Base-by-base conservation (phyloP, 2,113 vertebrate species). In the Beaufortia kweichowensis region DNA sequence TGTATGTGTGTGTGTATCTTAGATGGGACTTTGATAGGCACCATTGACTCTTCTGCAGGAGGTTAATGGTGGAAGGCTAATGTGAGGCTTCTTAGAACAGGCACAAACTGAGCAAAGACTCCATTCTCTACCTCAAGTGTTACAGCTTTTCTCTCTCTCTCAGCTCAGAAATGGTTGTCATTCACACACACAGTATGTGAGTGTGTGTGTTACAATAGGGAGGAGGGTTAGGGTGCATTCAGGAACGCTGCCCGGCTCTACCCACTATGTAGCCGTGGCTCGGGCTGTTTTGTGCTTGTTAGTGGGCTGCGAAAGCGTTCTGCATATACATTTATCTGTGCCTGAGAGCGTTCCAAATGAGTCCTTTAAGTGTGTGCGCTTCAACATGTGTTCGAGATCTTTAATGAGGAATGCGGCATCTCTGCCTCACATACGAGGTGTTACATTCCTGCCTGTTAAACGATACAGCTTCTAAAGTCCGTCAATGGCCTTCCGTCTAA, bases 11-110 rank as follows among this genome's bases (percentile, higher is more conserved):
- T 64, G 48, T 71, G 59, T 76, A 53, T 75, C 10, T 79, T 19
- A 56, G 80, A 28, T 75, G 29, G n/a, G 43, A 56, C 19, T 84
- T 76, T 81, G 76, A 55, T 70, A 23, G 12, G 50, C 76, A 79
- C 64, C 31, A 56, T 68, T 77, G 46, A 29, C 14, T 61, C 24
- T 69, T 56, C 75, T 43, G 46, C 31, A 14, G 74, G 78, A 66
- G 67, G 78, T 55, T 80, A 69, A 70, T 75, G 64, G 39, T n/a
- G 21, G 57, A 72, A 50, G 31, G 29, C 43, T 60, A n/a, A 71
- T 59, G 33, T 57, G 53, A 39, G 14, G 31, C 69, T 39, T 31
- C 29, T 74, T 62, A 11, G 43, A 31, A 28, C 15, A 59, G 33
- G 35, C 48, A 59, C 31, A 72, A 59, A 59, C 23, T 55, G 6